Conservation (phyloP, 1,140 invertebrate genomes). For the Ceratoteleas bidentatus region DNA sequence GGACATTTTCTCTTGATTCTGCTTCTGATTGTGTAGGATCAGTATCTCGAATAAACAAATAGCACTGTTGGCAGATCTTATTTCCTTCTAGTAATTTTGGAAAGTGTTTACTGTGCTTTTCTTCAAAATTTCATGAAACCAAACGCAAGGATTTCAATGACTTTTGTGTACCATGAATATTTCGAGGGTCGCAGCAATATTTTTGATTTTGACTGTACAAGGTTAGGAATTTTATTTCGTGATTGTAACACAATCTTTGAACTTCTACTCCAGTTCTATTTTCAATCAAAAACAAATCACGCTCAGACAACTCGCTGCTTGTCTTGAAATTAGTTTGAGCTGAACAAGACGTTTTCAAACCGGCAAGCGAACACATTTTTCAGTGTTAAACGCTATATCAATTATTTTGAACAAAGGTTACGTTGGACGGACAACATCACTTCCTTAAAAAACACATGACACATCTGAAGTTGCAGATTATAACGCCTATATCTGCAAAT, state of each 20-base stretch:
- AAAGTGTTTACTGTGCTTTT: slow-evolving; percentile 4
- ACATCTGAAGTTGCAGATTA: no score
- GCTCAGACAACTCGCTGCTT: slow-evolving; percentile 4
- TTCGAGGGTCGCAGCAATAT: slow-evolving; percentile 5
- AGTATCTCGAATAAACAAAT: slow-evolving; percentile 9
- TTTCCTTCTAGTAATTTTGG: slow-evolving; percentile 4
- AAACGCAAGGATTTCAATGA: slow-evolving; percentile 2
- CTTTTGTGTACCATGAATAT: slow-evolving; percentile 5
- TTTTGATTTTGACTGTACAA: slow-evolving; percentile 5
- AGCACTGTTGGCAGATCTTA: slow-evolving; percentile 4
- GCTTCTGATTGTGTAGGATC: slow-evolving; percentile 5
- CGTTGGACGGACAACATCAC: slow-evolving; percentile 5
- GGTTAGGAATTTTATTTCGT: slow-evolving; percentile 5
- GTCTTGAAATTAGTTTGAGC: slow-evolving; percentile 8
- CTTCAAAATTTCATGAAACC: slow-evolving; percentile 3
- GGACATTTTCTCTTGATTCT: slow-evolving; percentile 6
- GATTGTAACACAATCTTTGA: slow-evolving; percentile 3
- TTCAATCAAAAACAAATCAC: slow-evolving; percentile 6
- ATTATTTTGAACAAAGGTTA: slow-evolving; percentile 7
- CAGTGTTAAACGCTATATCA: slow-evolving; percentile 4
- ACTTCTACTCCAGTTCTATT: slow-evolving; percentile 3
- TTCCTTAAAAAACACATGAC: no score
- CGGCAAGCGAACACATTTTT: slow-evolving; percentile 6
- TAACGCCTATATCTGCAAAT: no score
- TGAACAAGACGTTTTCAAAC: neutral